Percentiles rank a stretch among this genome's conserved stretches.
Conservation (phyloP, 2,888 invertebrate genomes). For the Oscheius sp. region DNA sequence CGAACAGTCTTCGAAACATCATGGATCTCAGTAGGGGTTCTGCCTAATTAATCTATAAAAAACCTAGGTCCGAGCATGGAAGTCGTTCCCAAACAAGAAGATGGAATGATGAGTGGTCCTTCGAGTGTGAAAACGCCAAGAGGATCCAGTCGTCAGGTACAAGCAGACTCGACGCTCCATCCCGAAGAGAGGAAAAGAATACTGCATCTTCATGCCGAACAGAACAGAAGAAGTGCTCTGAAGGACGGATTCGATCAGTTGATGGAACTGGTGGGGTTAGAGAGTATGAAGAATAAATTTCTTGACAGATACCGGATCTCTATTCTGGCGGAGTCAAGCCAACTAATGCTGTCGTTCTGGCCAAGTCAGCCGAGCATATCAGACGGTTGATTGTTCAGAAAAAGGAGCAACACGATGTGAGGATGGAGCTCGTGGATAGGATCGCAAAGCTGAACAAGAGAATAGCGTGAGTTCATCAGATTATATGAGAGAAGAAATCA, state of each 20-base stretch:
- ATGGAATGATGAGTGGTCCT: conserved; percentile 47
- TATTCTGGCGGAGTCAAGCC: conserved; percentile 69
- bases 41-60: background rate
- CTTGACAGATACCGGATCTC: conserved; percentile 64
- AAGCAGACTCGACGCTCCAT: conserved; percentile 70
- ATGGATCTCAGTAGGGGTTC: conserved; percentile 12
- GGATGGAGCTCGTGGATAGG: conserved; percentile 41
- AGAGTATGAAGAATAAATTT: background rate
- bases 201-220: conserved; percentile 73
- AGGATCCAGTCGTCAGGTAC: conserved; percentile 41
- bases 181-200: conserved; percentile 72
- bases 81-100: conserved; percentile 38
- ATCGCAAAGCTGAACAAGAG: conserved; percentile 50
- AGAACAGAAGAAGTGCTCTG: conserved; percentile 69
- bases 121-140: conserved; percentile 50
- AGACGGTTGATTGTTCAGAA: conserved; percentile 51
- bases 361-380: conserved; percentile 70
- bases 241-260: conserved; percentile 73
- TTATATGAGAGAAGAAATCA: background rate
- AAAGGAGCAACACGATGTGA: conserved; percentile 42
- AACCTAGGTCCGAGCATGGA: conserved; percentile 3
- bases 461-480: conserved; percentile 56
- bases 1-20: background rate
- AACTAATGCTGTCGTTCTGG: conserved; percentile 73
- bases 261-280: conserved; percentile 62